Evolutionary conservation across 1,140 invertebrate species (phyloP).

Genomic region (Calephelis virginiensis): DNA sequence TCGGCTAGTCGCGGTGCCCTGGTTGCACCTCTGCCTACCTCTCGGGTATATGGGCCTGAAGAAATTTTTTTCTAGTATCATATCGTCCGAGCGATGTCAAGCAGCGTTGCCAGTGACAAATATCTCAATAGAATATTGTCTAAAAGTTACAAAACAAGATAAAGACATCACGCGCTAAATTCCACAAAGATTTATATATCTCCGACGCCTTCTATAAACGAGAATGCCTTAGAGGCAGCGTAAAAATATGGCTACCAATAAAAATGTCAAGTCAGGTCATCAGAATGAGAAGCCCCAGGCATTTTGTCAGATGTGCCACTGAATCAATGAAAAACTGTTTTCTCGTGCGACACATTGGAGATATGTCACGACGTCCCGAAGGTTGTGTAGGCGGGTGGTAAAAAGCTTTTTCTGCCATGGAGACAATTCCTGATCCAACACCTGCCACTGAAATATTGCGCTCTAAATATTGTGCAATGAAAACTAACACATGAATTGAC

Average conservation of each 20-base stretch:
- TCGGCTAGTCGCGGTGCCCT: no score
- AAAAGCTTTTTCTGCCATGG: constrained; percentile 57
- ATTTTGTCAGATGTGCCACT: constrained; percentile 72
- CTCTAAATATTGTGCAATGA: constrained; percentile 30
- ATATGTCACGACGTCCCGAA: constrained; percentile 56
- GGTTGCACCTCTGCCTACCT: no score
- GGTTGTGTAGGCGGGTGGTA: constrained; percentile 42
- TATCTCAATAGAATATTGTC: no score
- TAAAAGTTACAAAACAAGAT: constrained; percentile 2
- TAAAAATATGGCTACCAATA: constrained; percentile 72
- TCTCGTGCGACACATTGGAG: constrained; percentile 61
- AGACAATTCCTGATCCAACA: constrained; percentile 58
- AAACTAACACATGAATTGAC: constrained; percentile 8
- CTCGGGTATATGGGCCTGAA: no score
- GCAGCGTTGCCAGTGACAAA: no score
- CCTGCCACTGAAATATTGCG: constrained; percentile 53
- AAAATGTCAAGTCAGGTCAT: constrained; percentile 78
- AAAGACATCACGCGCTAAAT: constrained; percentile 43
- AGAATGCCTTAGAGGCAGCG: constrained; percentile 65
- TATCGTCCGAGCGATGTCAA: no score
- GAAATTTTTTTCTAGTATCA: no score
- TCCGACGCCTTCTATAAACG: constrained; percentile 56
- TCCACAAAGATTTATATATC: constrained; percentile 58
- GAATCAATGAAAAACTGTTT: constrained; percentile 77
- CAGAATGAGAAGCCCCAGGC: constrained; percentile 71